Base-by-base conservation (phyloP, 2,797 vertebrate species). In the Anniella stebbinsi region DNA sequence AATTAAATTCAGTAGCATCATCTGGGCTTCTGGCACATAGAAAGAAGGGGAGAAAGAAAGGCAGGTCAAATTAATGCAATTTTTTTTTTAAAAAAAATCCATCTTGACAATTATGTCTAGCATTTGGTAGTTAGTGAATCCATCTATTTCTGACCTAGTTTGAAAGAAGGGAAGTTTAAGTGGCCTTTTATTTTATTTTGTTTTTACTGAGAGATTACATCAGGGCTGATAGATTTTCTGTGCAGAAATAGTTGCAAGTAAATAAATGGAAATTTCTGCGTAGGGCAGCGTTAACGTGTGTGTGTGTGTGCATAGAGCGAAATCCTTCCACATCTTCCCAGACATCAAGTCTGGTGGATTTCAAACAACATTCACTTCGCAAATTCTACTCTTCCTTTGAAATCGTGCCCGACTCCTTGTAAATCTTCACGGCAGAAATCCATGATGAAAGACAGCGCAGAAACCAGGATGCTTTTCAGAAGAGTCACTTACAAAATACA, bases 11-110 rank as follows among this genome's bases (percentile, higher is more conserved):
- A 93, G 81, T 92, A 90, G 93, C 84, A 87, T 90, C 0, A 10
- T 87, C 92, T 83, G 25, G 92, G 88, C 90, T 96, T 94, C 80
- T 88, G 88, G 85, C 66, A 82, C 91, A 91, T 87, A 93, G 92
- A 95, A 95, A 93, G 84, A 95, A 92, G 92, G 33, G 0, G 0
- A 15, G 5, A 9, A n/a, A 8, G 9, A 9, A 75, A 21, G 13
- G n/a, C 45, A 48, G 81, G 15, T 21, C 84, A 90, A 90, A 94
- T 93, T 82, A 91, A 93, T 38, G 75, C 2, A 85, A 77, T 51
- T 85, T 88, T n/a, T n/a, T n/a, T n/a, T n/a, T n/a, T n/a, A n/a
- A n/a, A n/a, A 88, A 73, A 93, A 88, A 89, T 87, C 90, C 81
- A 87, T 86, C 80, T n/a, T 0, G 0, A 66, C 41, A 38, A 21